phyloP scores from a whole-genome alignment of 2,888 invertebrate genomes.

The Gnatocerus cornutus region DNA sequence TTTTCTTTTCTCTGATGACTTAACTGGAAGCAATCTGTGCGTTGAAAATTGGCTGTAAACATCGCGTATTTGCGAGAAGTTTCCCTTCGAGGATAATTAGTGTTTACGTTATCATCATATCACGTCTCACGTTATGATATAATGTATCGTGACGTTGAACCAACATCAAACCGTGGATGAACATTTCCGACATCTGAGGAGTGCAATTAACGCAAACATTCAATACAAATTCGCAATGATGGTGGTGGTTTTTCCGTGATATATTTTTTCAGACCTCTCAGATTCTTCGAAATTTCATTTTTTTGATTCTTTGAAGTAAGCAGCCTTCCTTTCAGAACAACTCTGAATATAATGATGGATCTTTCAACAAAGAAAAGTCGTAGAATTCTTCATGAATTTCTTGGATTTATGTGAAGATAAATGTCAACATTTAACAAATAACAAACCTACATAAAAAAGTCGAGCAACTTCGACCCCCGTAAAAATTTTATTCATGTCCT shows the following conservation, averaged over 20 bases:
- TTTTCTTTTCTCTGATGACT: neutral
- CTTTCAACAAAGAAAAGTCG: too few species aligned
- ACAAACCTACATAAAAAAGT: neutral
- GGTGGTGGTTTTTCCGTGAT: too few species aligned
- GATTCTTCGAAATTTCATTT: too few species aligned
- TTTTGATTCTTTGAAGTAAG: too few species aligned
- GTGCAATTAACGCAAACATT: too few species aligned
- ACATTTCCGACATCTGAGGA: conserved; percentile 3
- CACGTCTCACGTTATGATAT: conserved; percentile 33
- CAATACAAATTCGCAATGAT: too few species aligned
- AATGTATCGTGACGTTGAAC: conserved; percentile 3
- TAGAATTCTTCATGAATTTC: too few species aligned
- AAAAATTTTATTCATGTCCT: conserved; percentile 48
- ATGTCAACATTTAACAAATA: conserved; percentile 12
- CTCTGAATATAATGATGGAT: too few species aligned
- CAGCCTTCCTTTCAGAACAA: too few species aligned
- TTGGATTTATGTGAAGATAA: neutral
- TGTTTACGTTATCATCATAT: conserved; percentile 36
- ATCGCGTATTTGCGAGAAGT: conserved; percentile 29
- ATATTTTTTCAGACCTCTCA: too few species aligned
- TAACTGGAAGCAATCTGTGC: conserved; percentile 5
- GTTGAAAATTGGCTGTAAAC: conserved; percentile 30
- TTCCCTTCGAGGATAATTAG: conserved; percentile 26
- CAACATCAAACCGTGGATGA: conserved; percentile 16
- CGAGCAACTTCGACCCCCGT: neutral